Base-by-base conservation (phyloP, 2,888 invertebrate genomes). In the Luperina testacea region DNA sequence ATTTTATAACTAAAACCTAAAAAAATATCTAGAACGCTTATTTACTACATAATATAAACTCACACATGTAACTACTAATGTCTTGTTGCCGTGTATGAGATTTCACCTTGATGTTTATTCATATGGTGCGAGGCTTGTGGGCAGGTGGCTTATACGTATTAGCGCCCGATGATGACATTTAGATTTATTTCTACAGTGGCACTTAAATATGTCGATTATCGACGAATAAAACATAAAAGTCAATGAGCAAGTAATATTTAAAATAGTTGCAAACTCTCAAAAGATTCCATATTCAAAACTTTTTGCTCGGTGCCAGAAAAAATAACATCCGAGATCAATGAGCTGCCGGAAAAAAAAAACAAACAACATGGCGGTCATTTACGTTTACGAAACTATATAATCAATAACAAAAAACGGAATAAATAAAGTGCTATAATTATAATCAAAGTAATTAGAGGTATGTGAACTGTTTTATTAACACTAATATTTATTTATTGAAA, bases 61-160 rank as follows among this genome's bases (percentile, higher is more conserved):
- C 76, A 78, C 57, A 85, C 78, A 88, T 81, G 84, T 85, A 84
- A 63, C 83, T 85, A 87, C 59, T 85, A 83, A 87, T 72, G 75
- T 75, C 81, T 90, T 88, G 89, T 89, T 89, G 85, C 90, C 89
- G 89, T 90, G 90, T 91, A 91, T 90, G 91, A 92, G 90, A 94
- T 94, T 94, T 95, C 93, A 95, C 96, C 96, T 96, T 96, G 94
- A 95, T 94, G 94, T 95, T 94, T 96, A 95, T 96, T 95, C 95
- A 95, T 95, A 95, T 94, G 94, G 93, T 93, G 91, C 89, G 92
- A 89, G 91, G 91, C 91, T 91, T 92, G 93, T 92, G 93, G 91
- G 90, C 91, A 91, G 90, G 86, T 89, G 80, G 86, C 80, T 81
- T 82, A 80, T 72, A 72, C 11, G 78, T 81, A 83, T 83, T 80